Evolutionary conservation across 2,797 vertebrate species (phyloP).

Genomic region (Xenops minutus): DNA sequence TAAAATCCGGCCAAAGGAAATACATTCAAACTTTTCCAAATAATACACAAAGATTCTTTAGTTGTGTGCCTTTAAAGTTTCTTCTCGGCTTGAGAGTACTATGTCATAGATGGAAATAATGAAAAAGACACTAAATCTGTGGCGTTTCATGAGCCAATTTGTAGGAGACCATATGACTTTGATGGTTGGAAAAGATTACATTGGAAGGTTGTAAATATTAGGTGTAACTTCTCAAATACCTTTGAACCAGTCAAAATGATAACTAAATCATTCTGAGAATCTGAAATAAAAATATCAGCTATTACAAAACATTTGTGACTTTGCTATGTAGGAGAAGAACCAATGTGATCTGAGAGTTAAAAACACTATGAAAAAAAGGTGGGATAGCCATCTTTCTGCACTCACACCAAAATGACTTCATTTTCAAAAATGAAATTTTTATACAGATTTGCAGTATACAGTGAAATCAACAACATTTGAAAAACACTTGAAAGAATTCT

Average conservation of each 20-base stretch:
- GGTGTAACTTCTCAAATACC: neutral
- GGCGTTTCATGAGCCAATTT: neutral
- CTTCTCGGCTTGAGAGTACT: neutral
- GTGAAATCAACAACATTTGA: neutral
- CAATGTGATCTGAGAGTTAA: neutral
- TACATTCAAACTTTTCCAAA: slow-evolving; percentile 1
- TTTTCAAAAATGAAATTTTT: neutral
- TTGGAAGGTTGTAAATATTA: slow-evolving; percentile 1
- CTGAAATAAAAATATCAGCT: neutral
- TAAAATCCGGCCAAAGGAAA: slow-evolving; percentile 35
- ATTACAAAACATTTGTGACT: neutral
- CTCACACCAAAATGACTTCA: neutral
- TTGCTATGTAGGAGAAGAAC: neutral
- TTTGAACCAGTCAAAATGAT: neutral
- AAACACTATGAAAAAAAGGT: neutral
- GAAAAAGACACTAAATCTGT: neutral
- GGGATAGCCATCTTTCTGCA: neutral
- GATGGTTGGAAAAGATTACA: neutral
- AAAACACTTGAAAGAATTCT: neutral
- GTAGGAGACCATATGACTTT: neutral
- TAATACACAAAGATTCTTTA: slow-evolving; percentile 41
- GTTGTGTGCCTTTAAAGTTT: slow-evolving; percentile 16
- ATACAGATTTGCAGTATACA: neutral
- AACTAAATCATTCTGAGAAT: neutral
- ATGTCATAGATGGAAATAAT: slow-evolving; percentile 14